These are phyloP conservation scores for Drosophila emarginata DNA, from an alignment of 2,888 invertebrate species.

Conservation along the genomic window DNA sequence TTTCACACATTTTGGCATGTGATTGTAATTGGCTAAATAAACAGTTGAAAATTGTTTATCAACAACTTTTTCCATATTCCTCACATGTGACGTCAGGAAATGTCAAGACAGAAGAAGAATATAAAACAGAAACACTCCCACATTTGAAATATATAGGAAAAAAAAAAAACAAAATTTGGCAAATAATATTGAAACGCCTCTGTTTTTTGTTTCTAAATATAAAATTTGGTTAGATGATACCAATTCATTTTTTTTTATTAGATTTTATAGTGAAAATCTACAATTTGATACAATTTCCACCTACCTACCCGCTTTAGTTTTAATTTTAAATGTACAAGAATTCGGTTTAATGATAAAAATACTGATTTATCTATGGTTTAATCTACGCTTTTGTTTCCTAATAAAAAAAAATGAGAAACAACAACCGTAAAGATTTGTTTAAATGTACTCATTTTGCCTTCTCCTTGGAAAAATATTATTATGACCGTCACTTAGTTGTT, in stretches of 20 bases:
- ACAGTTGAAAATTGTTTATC: slow-evolving; percentile 3
- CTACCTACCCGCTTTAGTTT: too few relatives aligned
- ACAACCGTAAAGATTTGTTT: too few relatives aligned
- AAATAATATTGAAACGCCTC: not conserved
- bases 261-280: too few relatives aligned
- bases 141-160: not conserved
- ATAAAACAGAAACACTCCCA: not conserved
- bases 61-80: not conserved
- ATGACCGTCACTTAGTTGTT: not conserved
- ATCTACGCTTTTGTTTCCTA: not conserved
- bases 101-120: not conserved
- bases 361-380: too few relatives aligned
- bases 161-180: too few relatives aligned
- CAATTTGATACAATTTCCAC: too few relatives aligned
- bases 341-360: too few relatives aligned
- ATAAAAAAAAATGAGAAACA: not conserved
- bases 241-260: not conserved
- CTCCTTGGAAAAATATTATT: not conserved
- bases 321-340: too few relatives aligned
- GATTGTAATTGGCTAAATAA: not conserved
- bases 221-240: not conserved
- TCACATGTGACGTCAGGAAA: not conserved
- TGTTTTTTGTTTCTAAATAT: not conserved
- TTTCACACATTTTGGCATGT: slow-evolving; percentile 9
- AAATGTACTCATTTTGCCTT: not conserved